phyloP scores from a whole-genome alignment of 2,888 invertebrate genomes.

The Phymatocera aterrima region DNA sequence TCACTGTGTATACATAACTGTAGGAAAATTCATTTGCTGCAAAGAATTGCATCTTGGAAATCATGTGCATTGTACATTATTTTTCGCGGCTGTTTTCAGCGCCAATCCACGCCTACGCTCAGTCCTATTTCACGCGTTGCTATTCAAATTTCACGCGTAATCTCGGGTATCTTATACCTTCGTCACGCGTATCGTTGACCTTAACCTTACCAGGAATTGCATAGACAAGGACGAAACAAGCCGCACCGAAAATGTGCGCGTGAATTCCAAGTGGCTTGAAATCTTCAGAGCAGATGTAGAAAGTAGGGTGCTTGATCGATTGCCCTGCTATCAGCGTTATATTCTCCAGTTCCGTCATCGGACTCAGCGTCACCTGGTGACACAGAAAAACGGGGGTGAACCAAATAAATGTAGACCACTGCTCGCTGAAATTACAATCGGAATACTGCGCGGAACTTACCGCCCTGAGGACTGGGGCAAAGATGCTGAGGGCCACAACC shows the following conservation, averaged over 20 bases:
- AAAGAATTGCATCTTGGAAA: background rate
- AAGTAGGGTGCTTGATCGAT: constrained; percentile 64
- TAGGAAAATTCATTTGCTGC: background rate
- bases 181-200: background rate
- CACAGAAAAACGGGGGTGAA: background rate
- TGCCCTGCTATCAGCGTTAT: constrained; percentile 55
- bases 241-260: constrained; percentile 80
- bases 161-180: background rate
- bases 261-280: constrained; percentile 78
- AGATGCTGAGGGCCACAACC: constrained; percentile 81
- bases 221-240: constrained; percentile 86
- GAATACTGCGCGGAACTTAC: constrained; percentile 61
- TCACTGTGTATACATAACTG: constrained; percentile 11
- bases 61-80: background rate
- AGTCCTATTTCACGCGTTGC: too few relatives aligned
- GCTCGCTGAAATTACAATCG: too few relatives aligned
- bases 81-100: too few relatives aligned
- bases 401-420: too few relatives aligned
- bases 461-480: constrained; percentile 80
- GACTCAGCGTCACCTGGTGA: constrained; percentile 61
- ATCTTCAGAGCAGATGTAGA: constrained; percentile 81
- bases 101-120: too few relatives aligned
- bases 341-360: constrained; percentile 56
- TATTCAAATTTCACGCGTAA: constrained; percentile 31
- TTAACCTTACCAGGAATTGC: constrained; percentile 82